Base-by-base conservation (phyloP, 2,888 invertebrate genomes). In the Parnassius glacialis region DNA sequence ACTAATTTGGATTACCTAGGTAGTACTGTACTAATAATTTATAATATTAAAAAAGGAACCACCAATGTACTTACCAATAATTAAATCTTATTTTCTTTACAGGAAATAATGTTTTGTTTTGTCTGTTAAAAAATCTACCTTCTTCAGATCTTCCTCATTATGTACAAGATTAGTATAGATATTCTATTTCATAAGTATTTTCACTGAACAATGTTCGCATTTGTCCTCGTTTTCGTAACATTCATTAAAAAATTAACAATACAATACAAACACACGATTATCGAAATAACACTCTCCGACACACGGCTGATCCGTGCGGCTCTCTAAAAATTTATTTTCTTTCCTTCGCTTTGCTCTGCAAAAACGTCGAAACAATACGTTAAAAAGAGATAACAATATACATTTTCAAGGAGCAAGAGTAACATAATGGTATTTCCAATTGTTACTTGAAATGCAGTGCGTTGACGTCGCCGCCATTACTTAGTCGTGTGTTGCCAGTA, bases 301-400 rank as follows among this genome's bases (percentile, higher is more conserved):
- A 78, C 82, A 80, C 84, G 80, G 76, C 78, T 76, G 77, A 71
- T 76, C 79, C 75, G 75, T 71, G 76, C 77, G 76, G 75, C 83
- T 75, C 75, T 74, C 68, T 57, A 67, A 68, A 70, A 70, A 78
- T 75, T 76, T 80, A 79, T 77, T 76, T 79, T 78, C 76, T 72
- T 70, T 67, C 64, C 43, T 43, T 10, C 48, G 42, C 47, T 52
- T 16, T 20, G 56, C 44, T 34, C 34, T 42, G 16, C 50, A 34
- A 25, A 20, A 41, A 50, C 48, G 16, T 54, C 7, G 42, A 45
- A 25, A 45, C 52, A 20, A 16, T 48, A 20, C 1, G 9, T 12
- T 2, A 9, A 48, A 62, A 20, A 2, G 41, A 45, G 58, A 62
- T 11, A 55, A 43, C 51, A 16, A 52, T 52, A 62, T 55, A 5